These are phyloP conservation scores for Salvelinus alpinus DNA, from an alignment of 2,113 vertebrate genomes.

Conservation along the genomic window DNA sequence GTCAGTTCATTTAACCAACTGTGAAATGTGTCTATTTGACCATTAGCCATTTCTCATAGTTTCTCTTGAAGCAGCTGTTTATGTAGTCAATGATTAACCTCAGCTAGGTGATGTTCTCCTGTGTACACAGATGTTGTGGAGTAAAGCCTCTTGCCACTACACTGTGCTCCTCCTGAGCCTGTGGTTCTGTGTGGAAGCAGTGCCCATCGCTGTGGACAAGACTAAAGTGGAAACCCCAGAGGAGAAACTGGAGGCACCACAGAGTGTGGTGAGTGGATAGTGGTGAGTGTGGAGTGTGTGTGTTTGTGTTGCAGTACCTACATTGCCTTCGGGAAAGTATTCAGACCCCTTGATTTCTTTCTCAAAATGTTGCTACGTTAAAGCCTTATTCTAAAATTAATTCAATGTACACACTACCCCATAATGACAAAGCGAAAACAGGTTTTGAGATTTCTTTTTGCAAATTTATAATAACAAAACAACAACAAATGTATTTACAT, in stretches of 20 bases:
- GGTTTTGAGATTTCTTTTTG: too few relatives aligned
- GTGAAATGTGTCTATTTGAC: too few relatives aligned
- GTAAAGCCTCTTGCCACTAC: slow-evolving; percentile 51
- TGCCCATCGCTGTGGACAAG: slow-evolving; percentile 88
- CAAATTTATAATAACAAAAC: too few relatives aligned
- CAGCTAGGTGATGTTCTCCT: background rate
- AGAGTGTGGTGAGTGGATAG: slow-evolving; percentile 79
- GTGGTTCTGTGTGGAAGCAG: slow-evolving; percentile 76
- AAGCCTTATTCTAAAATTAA: too few relatives aligned
- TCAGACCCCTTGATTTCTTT: too few relatives aligned
- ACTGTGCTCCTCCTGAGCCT: slow-evolving; percentile 74
- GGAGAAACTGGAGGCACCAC: slow-evolving; percentile 74
- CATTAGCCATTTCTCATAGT: too few relatives aligned
- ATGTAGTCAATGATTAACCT: background rate
- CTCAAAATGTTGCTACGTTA: too few relatives aligned
- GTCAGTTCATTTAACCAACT: too few relatives aligned
- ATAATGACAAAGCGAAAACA: too few relatives aligned
- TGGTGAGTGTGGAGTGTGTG: slow-evolving; percentile 72
- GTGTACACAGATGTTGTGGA: slow-evolving; percentile 76
- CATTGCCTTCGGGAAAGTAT: too few relatives aligned
- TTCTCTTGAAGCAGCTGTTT: background rate
- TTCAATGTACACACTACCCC: too few relatives aligned
- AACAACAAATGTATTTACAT: too few relatives aligned
- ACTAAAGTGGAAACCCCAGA: slow-evolving; percentile 75
- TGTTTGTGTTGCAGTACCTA: background rate